A percentile compares a stretch with the other conserved stretches of the same genome.
Conservation (phyloP, 1,140 invertebrate genomes). For the Heliconius eleuchia region DNA sequence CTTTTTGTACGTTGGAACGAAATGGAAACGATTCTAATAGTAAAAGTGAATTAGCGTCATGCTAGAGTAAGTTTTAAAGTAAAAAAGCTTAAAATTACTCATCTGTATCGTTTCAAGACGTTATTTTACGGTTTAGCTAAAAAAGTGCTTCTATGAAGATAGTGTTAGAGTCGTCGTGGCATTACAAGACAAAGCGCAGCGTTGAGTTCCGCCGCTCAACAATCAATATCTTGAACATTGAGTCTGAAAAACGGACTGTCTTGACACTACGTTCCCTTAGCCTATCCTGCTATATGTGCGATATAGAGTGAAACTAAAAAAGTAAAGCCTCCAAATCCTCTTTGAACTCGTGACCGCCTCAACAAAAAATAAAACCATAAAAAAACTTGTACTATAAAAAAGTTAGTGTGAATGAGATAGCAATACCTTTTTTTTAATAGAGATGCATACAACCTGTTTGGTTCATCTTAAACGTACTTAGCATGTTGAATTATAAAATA, state of each 20-base stretch:
- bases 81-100: slow-evolving; percentile 4
- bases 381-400: slow-evolving; percentile 1
- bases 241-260: too few species aligned
- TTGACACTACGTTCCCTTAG: too few species aligned
- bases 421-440: not conserved
- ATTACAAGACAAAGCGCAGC: too few species aligned
- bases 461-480: slow-evolving; percentile 3
- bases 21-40: slow-evolving; percentile 6
- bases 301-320: not conserved
- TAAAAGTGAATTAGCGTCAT: slow-evolving; percentile 3
- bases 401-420: slow-evolving; percentile 1
- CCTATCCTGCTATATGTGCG: too few species aligned
- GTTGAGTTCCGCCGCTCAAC: too few species aligned
- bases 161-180: too few species aligned
- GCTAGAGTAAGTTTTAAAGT: not conserved
- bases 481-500: not conserved
- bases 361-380: not conserved
- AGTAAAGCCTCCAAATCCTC: not conserved
- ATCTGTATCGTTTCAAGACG: not conserved
- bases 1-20: not conserved
- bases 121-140: not conserved
- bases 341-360: not conserved
- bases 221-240: too few species aligned
- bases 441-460: not conserved
- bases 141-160: not conserved